Conservation (phyloP, 2,113 vertebrate genomes). For the Engystomops pustulosus region DNA sequence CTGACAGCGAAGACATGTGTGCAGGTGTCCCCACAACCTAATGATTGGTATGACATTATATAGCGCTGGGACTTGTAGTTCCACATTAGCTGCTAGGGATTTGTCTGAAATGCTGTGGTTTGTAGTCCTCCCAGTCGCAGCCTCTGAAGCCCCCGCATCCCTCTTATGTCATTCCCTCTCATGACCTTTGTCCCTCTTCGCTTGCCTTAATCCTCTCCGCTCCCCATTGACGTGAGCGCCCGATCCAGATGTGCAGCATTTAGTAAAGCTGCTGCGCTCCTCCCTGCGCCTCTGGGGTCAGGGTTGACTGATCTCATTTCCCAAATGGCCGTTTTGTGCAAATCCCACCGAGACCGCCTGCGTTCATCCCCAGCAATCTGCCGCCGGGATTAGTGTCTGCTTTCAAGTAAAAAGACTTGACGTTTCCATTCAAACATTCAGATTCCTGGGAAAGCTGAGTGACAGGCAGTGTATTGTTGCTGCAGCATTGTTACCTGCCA, state of each 20-base stretch:
- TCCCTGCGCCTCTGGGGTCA: not conserved
- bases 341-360: not conserved
- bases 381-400: not conserved
- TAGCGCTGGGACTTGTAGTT: not conserved
- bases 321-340: not conserved
- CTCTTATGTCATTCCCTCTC: not conserved
- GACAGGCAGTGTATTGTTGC: no score
- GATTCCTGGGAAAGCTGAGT: not conserved
- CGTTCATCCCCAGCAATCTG: not conserved
- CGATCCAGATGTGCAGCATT: conserved; percentile 51
- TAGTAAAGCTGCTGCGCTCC: conserved; percentile 14
- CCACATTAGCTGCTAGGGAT: not conserved
- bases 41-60: no score
- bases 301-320: conserved; percentile 17
- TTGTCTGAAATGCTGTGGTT: not conserved
- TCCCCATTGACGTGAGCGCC: not conserved
- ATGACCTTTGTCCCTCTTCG: conserved; percentile 28
- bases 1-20: conserved; percentile 16
- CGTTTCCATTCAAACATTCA: not conserved
- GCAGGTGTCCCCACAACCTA: not conserved
- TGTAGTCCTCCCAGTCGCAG: not conserved
- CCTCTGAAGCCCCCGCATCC: not conserved
- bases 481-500: no score
- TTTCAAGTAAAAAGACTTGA: not conserved
- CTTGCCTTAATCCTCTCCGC: conserved; percentile 22